A percentile compares a stretch with the other conserved stretches of the same genome.
These are phyloP conservation scores for Erebia palarica DNA, from an alignment of 2,888 invertebrate species.

Conservation along the genomic window DNA sequence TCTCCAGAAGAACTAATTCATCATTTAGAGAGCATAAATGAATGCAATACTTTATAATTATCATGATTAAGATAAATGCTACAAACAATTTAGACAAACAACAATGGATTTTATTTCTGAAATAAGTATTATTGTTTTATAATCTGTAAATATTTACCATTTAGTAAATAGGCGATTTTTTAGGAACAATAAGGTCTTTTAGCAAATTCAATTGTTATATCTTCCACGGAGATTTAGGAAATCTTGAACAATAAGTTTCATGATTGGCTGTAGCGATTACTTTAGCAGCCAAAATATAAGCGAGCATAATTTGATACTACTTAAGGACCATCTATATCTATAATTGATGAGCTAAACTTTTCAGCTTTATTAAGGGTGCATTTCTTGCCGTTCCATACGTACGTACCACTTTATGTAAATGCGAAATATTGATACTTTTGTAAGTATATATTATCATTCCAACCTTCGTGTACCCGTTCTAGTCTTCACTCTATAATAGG, in stretches of 20 bases:
- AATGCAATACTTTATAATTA: slow-evolving; percentile 3
- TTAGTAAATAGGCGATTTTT: not conserved
- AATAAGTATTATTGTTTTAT: not conserved
- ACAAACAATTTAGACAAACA: slow-evolving; percentile 5
- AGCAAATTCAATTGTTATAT: not conserved
- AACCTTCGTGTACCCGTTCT: too few relatives aligned
- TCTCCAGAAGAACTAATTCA: not conserved
- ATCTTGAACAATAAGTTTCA: not conserved
- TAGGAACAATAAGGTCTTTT: slow-evolving; percentile 3
- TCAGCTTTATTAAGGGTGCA: too few relatives aligned
- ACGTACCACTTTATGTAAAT: too few relatives aligned
- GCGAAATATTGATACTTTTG: not conserved
- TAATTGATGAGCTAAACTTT: too few relatives aligned
- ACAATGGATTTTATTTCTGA: not conserved
- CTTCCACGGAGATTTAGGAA: not conserved
- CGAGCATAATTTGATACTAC: not conserved
- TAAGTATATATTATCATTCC: too few relatives aligned
- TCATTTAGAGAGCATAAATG: not conserved
- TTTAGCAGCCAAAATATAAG: not conserved
- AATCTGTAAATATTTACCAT: not conserved
- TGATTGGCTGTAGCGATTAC: not conserved
- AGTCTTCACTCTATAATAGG: too few relatives aligned
- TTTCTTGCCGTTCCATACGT: too few relatives aligned
- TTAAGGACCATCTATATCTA: not conserved
- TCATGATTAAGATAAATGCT: not conserved